Evolutionary conservation across 2,113 vertebrate species (phyloP), one percentile per base, ranked within the genome.

Genomic region (Drymodes brunneopygia): DNA sequence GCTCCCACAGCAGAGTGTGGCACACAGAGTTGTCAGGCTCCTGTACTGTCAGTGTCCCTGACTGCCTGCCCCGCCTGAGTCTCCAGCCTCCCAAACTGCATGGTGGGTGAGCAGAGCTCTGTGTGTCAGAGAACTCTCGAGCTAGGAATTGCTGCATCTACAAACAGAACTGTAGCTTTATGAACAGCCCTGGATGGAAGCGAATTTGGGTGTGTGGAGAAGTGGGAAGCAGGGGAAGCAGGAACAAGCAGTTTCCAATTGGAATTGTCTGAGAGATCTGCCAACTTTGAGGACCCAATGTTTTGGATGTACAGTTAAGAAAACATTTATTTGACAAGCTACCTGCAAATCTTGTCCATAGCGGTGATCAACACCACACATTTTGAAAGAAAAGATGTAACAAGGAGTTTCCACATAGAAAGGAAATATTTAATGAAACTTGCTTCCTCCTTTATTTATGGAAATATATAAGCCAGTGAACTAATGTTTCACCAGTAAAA

Each of bases 51-150:
- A 2, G 15, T 7, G 38, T 62, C 60, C 28, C n/a, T 2, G 2
- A 3, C 16, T 38, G n/a, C 53, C 45, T 28, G 5, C 36, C 3
- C 1, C 6, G 2, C 3, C 44, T 6, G 23, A 48, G 28, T 2
- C 31, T 51, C 33, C 40, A 60, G 7, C 67, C 38, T 38, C 48
- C 33, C 20, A 20, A n/a, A 56, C 10, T 10, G 13, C 28, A 9
- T 1, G 8, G 51, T 12, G n/a, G 47, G 56, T 33, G 38, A 88
- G 85, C 35, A 35, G 47, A 72, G 51, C 62, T 81, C n/a, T 54
- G 50, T 4, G 6, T 54, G 19, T 28, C 61, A 58, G 28, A 65
- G 45, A 64, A 18, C 11, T 70, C n/a, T 45, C 40, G 47, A 65
- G 58, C 33, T 22, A 33, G 74, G 61, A 86, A 86, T 21, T 47